Percentiles rank a stretch among this genome's conserved stretches.
phyloP scores from a whole-genome alignment of 2,113 vertebrate genomes.

The Clarias macrocephalus region DNA sequence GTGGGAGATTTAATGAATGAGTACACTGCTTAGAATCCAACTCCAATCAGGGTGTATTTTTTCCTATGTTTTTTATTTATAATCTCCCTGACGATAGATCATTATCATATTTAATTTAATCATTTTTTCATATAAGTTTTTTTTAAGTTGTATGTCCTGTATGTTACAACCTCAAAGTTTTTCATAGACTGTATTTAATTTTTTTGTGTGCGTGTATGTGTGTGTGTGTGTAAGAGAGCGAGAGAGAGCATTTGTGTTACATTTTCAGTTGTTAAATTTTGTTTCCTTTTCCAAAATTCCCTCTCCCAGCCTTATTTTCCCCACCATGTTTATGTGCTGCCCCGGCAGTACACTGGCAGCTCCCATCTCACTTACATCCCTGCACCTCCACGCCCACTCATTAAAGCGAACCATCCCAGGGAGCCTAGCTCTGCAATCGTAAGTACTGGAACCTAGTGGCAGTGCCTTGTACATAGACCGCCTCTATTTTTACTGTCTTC shows the following conservation, averaged over 20 bases:
- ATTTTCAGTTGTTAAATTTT: conserved; percentile 57
- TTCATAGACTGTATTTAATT: neutral
- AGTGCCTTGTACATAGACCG: neutral
- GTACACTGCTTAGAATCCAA: conserved; percentile 22
- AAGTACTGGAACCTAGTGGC: conserved; percentile 76
- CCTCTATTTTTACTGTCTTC: neutral
- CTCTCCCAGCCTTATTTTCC: conserved; percentile 97
- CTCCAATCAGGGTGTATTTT: conserved; percentile 3
- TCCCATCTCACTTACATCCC: conserved; percentile 74
- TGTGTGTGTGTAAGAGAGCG: neutral
- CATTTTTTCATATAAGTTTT: conserved; percentile 10
- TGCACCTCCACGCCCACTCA: conserved; percentile 77
- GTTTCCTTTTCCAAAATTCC: conserved; percentile 70
- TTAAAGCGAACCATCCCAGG: conserved; percentile 83
- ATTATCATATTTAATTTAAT: conserved; percentile 22
- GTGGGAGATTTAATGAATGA: conserved; percentile 3
- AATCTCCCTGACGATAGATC: conserved; percentile 7
- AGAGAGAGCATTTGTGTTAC: conserved; percentile 55
- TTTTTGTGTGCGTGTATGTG: conserved; percentile 38
- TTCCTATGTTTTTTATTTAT: neutral
- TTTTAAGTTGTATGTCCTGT: neutral
- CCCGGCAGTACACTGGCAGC: conserved; percentile 85
- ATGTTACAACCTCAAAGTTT: neutral
- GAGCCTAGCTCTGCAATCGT: conserved; percentile 83
- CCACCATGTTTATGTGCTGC: conserved; percentile 92